Evolutionary conservation across 2,797 vertebrate genomes (phyloP), one percentile per base, ranked within the genome.

Genomic region (Microcaecilia unicolor): DNA sequence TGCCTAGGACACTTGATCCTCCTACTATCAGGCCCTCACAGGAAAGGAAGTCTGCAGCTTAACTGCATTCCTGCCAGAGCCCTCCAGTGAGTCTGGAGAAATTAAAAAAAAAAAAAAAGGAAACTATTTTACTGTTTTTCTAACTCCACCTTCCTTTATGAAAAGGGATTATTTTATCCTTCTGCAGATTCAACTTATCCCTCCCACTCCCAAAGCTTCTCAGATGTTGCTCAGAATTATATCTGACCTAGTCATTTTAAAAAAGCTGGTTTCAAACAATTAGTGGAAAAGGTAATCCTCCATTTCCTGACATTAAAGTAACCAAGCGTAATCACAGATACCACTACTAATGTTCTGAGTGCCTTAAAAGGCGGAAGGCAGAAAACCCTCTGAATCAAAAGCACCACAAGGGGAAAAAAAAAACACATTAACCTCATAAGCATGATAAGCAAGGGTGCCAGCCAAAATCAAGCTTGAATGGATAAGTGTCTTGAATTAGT

Each of bases 271-370:
- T 74, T n/a, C n/a, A 73, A 59, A 52, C 37, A 54, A 44, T 48
- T 29, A 60, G 55, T 50, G 38, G 62, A 53, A 58, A 50, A 69
- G 64, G 48, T 74, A 76, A 67, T 59, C 56, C 66, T 64, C 63
- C 52, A 65, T 67, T 82, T 86, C 75, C 78, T 74, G 70, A 72
- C 70, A 67, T 74, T 74, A 74, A 66, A 51, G 35, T 38, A 22
- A 34, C 48, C 45, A 37, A 34, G 27, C 37, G 46, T 29, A 31
- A 43, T 37, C 13, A 4, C 3, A 0, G 37, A 16, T 42, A 20
- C 50, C 46, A 37, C 12, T n/a, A n/a, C n/a, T n/a, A n/a, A n/a
- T n/a, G n/a, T n/a, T n/a, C n/a, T n/a, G n/a, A n/a, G n/a, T n/a
- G n/a, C n/a, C n/a, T n/a, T n/a, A n/a, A n/a, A n/a, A n/a, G n/a